Evolutionary conservation across 2,888 invertebrate species (phyloP).

Genomic region (Tiliacea citrago): DNA sequence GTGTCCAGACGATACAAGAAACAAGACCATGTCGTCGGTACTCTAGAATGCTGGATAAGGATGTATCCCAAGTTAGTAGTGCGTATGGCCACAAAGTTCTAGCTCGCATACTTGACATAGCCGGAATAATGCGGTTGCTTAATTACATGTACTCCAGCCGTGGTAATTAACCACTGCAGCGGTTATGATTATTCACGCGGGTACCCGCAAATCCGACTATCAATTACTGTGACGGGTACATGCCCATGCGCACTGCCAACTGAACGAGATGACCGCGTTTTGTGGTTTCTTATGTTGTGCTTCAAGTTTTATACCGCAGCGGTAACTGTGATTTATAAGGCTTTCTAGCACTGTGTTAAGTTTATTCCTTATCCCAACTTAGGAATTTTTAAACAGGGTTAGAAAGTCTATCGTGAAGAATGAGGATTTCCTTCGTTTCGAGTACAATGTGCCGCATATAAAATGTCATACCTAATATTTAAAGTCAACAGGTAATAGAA

Average conservation of each 20-base stretch:
- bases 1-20: slow-evolving; percentile 7
- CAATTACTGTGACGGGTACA: slow-evolving; percentile 84
- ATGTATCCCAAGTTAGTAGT: slow-evolving; percentile 32
- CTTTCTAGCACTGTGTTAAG: slow-evolving; percentile 16
- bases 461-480: too few species aligned
- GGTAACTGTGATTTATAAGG: slow-evolving; percentile 42
- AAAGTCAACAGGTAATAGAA: too few species aligned
- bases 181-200: slow-evolving; percentile 85
- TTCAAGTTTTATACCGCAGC: slow-evolving; percentile 27
- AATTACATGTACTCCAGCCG: slow-evolving; percentile 73
- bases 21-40: slow-evolving; percentile 27
- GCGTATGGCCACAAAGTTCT: slow-evolving; percentile 28
- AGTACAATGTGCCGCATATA: neutral
- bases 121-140: slow-evolving; percentile 75
- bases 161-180: slow-evolving; percentile 83
- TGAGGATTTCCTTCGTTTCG: neutral
- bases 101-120: slow-evolving; percentile 59
- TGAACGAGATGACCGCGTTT: slow-evolving; percentile 59
- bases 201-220: slow-evolving; percentile 82
- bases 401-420: too few species aligned
- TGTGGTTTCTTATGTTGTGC: slow-evolving; percentile 51
- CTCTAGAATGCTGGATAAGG: slow-evolving; percentile 51
- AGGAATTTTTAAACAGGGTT: slow-evolving; percentile 8
- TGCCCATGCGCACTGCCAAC: slow-evolving; percentile 56
- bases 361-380: neutral